phyloP scores from a whole-genome alignment of 2,797 vertebrate genomes.

The Acomys russatus region DNA sequence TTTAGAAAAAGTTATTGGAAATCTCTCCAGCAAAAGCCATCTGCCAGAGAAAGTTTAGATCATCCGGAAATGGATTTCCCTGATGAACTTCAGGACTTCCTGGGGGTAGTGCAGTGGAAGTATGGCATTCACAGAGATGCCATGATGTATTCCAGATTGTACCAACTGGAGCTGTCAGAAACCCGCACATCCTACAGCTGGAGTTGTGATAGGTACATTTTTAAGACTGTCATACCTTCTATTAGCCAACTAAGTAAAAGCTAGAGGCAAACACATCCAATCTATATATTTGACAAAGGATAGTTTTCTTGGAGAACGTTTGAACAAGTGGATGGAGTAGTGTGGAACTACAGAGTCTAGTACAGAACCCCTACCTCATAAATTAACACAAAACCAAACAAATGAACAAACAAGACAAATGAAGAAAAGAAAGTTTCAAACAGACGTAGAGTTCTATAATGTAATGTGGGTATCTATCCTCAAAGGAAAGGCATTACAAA shows the following conservation, averaged over 20 bases:
- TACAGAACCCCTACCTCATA: neutral
- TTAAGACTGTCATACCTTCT: neutral
- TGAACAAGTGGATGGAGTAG: neutral
- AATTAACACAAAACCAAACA: neutral
- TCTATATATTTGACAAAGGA: conserved; percentile 10
- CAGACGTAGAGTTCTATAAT: neutral
- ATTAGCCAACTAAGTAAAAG: neutral
- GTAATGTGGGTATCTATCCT: neutral
- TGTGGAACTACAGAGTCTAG: neutral
- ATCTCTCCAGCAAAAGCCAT: neutral
- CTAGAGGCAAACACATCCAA: neutral
- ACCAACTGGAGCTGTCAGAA: neutral
- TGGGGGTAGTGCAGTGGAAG: neutral
- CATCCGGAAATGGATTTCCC: neutral
- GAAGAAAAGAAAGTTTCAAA: conserved; percentile 5
- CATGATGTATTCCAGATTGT: neutral
- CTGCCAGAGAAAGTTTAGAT: neutral
- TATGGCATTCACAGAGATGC: neutral
- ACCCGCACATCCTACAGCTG: neutral
- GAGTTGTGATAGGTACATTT: neutral
- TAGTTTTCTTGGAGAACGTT: conserved; percentile 19
- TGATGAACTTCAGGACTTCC: neutral
- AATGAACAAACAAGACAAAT: neutral
- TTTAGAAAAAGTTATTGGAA: conserved; percentile 46
- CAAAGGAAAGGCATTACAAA: neutral